Evolutionary conservation across 2,797 vertebrate species (phyloP).

Genomic region (Sorex maritimensis): DNA sequence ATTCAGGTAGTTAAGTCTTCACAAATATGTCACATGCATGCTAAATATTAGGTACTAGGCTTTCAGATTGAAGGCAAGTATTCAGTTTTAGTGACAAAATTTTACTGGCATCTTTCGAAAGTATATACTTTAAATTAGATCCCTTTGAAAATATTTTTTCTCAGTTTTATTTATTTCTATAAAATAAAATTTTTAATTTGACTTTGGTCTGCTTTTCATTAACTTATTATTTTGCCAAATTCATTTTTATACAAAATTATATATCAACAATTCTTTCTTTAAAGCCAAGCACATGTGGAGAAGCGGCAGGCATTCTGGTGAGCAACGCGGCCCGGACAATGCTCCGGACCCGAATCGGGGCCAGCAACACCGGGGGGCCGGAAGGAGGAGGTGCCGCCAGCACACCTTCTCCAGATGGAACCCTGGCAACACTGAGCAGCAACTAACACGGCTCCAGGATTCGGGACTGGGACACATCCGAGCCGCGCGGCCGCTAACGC

Average conservation of each 20-base stretch:
- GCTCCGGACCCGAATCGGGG: too few relatives aligned
- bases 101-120: slow-evolving; percentile 47
- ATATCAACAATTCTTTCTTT: not conserved
- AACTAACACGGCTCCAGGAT: too few relatives aligned
- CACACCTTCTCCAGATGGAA: too few relatives aligned
- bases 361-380: too few relatives aligned
- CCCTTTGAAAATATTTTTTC: slow-evolving; percentile 38
- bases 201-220: not conserved
- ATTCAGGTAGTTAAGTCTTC: slow-evolving; percentile 83
- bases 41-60: slow-evolving; percentile 58
- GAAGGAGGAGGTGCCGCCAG: too few relatives aligned
- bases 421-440: too few relatives aligned
- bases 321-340: too few relatives aligned
- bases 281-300: not conserved
- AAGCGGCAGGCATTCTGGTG: too few relatives aligned
- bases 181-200: slow-evolving; percentile 4
- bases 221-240: not conserved
- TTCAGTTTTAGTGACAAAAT: slow-evolving; percentile 51
- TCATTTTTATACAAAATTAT: slow-evolving; percentile 32
- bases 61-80: slow-evolving; percentile 53
- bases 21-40: slow-evolving; percentile 73
- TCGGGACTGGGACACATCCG: too few relatives aligned
- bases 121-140: slow-evolving; percentile 64
- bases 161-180: not conserved
- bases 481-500: too few relatives aligned